These are phyloP conservation scores for Pristis pectinata DNA, from an alignment of 2,797 vertebrate genomes.

Conservation along the genomic window DNA sequence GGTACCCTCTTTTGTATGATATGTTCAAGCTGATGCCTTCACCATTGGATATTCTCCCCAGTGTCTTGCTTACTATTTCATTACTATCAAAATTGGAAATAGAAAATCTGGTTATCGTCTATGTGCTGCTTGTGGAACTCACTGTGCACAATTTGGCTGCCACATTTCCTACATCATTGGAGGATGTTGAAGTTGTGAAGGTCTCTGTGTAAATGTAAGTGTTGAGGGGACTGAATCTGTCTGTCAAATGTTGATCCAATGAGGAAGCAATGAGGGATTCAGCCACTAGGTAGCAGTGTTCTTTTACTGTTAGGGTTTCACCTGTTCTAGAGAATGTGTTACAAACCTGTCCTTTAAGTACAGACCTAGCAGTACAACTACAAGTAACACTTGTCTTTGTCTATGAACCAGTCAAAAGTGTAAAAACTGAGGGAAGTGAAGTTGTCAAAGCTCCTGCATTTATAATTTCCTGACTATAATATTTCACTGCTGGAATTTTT, in stretches of 20 bases:
- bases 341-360: background rate
- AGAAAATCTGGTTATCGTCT: background rate
- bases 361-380: background rate
- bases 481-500: background rate
- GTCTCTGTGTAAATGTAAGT: background rate
- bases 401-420: background rate
- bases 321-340: background rate
- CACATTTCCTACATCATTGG: background rate
- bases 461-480: background rate
- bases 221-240: background rate
- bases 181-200: background rate
- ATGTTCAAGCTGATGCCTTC: background rate
- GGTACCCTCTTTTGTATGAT: background rate
- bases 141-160: background rate
- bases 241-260: background rate
- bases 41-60: background rate
- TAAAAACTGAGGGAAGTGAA: background rate
- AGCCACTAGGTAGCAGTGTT: slow-evolving; percentile 8
- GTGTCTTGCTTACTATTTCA: background rate
- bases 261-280: background rate
- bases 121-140: background rate
- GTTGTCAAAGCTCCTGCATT: background rate
- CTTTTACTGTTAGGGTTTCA: background rate
- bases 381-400: too few relatives aligned
- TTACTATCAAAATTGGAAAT: background rate